Evolutionary conservation across 2,888 invertebrate genomes (phyloP).

Genomic region (Panzeria rudis): DNA sequence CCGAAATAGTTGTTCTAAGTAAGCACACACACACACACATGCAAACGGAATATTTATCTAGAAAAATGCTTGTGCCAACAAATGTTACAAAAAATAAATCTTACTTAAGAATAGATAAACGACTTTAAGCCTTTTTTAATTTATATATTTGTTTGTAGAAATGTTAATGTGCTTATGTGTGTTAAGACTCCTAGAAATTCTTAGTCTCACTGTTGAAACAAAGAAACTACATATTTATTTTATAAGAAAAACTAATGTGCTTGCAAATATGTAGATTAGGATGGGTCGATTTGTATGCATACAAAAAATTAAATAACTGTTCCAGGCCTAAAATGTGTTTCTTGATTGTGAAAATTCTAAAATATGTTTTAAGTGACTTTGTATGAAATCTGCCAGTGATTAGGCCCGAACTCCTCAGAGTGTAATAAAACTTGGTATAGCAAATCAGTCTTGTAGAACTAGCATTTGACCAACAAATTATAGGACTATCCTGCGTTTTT

Average conservation of each 20-base stretch:
- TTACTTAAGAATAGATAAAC: slow-evolving; percentile 75
- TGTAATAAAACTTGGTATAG: too few species aligned
- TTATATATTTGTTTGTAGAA: slow-evolving; percentile 42
- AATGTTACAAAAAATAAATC: slow-evolving; percentile 74
- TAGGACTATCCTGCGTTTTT: too few species aligned
- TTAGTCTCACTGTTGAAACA: slow-evolving; percentile 3
- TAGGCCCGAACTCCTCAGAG: too few species aligned
- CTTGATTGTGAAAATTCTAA: too few species aligned
- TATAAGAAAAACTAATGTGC: slow-evolving; percentile 23
- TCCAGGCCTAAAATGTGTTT: too few species aligned
- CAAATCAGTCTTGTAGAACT: too few species aligned
- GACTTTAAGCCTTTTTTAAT: slow-evolving; percentile 73
- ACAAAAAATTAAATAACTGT: too few species aligned
- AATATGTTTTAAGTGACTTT: too few species aligned
- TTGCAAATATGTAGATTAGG: background rate
- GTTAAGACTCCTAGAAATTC: background rate
- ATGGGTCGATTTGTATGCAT: too few species aligned
- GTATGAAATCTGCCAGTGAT: too few species aligned
- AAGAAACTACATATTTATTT: background rate
- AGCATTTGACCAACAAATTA: too few species aligned
- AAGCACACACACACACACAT: background rate
- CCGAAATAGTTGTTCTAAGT: slow-evolving; percentile 11
- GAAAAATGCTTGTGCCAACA: slow-evolving; percentile 67
- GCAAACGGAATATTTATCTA: slow-evolving; percentile 29
- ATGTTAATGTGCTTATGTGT: slow-evolving; percentile 37